A percentile compares a stretch with the other conserved stretches of the same genome.
Evolutionary conservation across 2,797 vertebrate species (phyloP).

Genomic region (Percopsis omiscomaycus): DNA sequence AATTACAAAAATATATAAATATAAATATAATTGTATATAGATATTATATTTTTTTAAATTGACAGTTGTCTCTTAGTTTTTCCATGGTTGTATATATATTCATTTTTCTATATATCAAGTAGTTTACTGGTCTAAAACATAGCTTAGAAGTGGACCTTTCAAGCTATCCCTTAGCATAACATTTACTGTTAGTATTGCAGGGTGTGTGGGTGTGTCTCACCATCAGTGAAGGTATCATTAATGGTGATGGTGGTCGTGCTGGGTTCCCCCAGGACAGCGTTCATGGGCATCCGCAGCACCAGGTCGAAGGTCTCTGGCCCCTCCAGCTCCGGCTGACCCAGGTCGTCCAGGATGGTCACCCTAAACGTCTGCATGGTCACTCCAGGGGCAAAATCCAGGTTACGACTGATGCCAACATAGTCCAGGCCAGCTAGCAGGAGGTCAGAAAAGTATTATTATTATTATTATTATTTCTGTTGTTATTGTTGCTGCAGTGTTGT

Average conservation of each 20-base stretch:
- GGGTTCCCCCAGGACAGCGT: conserved; percentile 83
- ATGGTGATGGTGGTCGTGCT: conserved; percentile 84
- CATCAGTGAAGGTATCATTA: conserved; percentile 79
- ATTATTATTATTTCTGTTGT: background rate
- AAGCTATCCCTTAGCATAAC: no score
- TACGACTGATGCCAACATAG: conserved; percentile 84
- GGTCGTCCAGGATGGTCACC: conserved; percentile 84
- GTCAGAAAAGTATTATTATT: conserved; percentile 4
- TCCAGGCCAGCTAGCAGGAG: conserved; percentile 81
- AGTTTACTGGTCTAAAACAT: no score
- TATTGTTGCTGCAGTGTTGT: background rate
- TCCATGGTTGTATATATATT: no score
- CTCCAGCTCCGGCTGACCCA: conserved; percentile 84
- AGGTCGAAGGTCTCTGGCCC: conserved; percentile 85
- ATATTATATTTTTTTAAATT: no score
- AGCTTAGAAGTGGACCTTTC: no score
- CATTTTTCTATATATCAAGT: no score
- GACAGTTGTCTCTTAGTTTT: no score
- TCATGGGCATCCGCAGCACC: conserved; percentile 82
- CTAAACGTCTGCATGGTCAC: conserved; percentile 83
- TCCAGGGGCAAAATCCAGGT: conserved; percentile 85
- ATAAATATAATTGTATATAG: no score
- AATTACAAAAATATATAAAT: no score
- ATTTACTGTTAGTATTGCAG: no score
- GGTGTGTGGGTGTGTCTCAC: conserved; percentile 63